A percentile compares a stretch with the other conserved stretches of the same genome.
Evolutionary conservation across 2,113 vertebrate genomes (phyloP).

Genomic region (Apteryx owenii): DNA sequence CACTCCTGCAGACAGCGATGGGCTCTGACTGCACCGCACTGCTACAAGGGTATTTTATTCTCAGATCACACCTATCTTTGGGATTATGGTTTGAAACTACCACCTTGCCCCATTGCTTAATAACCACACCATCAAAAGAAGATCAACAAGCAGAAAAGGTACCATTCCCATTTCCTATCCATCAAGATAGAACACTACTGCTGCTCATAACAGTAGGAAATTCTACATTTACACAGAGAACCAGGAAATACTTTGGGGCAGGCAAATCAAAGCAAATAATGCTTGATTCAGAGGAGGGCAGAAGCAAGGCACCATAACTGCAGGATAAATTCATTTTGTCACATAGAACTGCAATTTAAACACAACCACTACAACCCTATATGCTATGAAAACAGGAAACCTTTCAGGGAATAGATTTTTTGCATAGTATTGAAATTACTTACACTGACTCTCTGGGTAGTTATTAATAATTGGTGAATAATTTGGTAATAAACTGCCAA

Average conservation of each 20-base stretch:
- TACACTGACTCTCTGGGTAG: not conserved
- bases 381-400: not conserved
- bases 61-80: not conserved
- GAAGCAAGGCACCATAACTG: not conserved
- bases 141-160: not conserved
- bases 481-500: not conserved
- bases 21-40: not conserved
- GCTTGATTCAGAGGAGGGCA: not conserved
- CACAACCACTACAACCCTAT: not conserved
- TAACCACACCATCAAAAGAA: not conserved
- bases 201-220: not conserved
- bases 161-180: not conserved
- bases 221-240: not conserved
- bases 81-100: not conserved
- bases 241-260: not conserved
- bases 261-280: not conserved
- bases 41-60: not conserved
- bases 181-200: not conserved
- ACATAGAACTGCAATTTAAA: not conserved
- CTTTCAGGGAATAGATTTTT: not conserved
- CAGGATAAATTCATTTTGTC: not conserved
- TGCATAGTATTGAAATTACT: not conserved
- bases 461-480: not conserved
- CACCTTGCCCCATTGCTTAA: not conserved
- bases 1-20: rapidly evolving